A percentile compares a stretch with the other conserved stretches of the same genome.
Conservation (phyloP, 2,888 invertebrate species). For the Syrphus vitripennis region DNA sequence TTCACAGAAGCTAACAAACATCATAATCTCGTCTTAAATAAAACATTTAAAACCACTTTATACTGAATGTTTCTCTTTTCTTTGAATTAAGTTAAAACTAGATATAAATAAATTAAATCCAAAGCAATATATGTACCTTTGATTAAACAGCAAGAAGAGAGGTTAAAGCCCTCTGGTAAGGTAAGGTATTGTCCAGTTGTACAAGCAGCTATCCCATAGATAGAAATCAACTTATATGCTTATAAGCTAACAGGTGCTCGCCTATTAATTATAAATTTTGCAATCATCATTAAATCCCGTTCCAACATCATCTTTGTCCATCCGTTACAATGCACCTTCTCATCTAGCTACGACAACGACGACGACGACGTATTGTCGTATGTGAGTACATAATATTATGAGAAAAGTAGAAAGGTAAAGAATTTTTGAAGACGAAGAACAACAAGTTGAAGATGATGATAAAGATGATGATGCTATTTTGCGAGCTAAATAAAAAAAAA, state of each 20-base stretch:
- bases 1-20: neutral
- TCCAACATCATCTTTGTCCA: too few relatives aligned
- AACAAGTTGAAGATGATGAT: slow-evolving; percentile 25
- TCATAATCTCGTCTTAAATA: neutral
- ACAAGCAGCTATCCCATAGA: neutral
- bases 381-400: neutral
- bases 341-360: neutral
- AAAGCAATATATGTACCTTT: neutral
- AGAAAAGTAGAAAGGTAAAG: slow-evolving; percentile 1
- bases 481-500: slow-evolving; percentile 9
- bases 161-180: slow-evolving; percentile 58
- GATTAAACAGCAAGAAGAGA: neutral
- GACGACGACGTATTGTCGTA: too few relatives aligned
- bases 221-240: neutral
- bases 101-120: neutral
- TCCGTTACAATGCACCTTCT: neutral
- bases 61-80: neutral
- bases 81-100: neutral
- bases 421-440: slow-evolving; percentile 4
- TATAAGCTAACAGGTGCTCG: slow-evolving; percentile 46
- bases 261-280: slow-evolving; percentile 55
- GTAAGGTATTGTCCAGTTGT: neutral
- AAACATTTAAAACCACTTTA: slow-evolving; percentile 28
- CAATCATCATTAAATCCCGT: slow-evolving; percentile 41
- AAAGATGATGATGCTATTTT: slow-evolving; percentile 8